Base-by-base conservation (phyloP, 2,113 vertebrate genomes). In the Mirza zaza region DNA sequence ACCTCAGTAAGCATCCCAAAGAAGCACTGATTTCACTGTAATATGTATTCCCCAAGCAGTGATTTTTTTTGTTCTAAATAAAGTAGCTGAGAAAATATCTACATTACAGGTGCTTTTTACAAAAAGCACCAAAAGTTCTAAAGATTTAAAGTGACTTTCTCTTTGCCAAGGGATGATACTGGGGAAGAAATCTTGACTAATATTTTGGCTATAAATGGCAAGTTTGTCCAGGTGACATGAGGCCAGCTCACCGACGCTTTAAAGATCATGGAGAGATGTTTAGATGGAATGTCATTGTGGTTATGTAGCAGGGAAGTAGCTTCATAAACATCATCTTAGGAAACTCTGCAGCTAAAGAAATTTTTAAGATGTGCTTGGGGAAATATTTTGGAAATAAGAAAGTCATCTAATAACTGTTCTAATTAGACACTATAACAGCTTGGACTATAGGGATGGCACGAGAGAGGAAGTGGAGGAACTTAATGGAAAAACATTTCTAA, bases 111-210 rank as follows among this genome's bases (percentile, higher is more conserved):
- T 85, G 36, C 1, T 91, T 34, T 81, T 77, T 85, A 45, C 63
- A 79, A 61, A 87, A 87, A n/a, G 14, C 55, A 75, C 6, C 67
- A 45, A 50, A 42, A 13, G 63, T 57, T 59, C 14, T 85, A 48
- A 95, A 93, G 45, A 57, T 15, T 76, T 42, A 93, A 86, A 21
- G 23, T 59, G 48, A 77, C 57, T 97, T 71, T 81, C 32, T 95
- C 48, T 93, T 89, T 42, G 12, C 65, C 25, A 32, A 61, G 25
- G 34, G 3, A 55, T 67, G 27, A 25, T 85, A 76, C 55, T 85
- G 21, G 48, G 20, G 42, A 52, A 94, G 81, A 84, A 87, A 90
- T 45, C 29, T 42, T 75, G 42, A 88, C 39, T 50, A n/a, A 39
- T 61, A 36, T 36, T 36, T 79, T 52, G 32, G 70, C 4, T 23